Evolutionary conservation across 2,888 invertebrate genomes (phyloP), one percentile per base, ranked within the genome.

Genomic region (Synanthedon myopaeformis): DNA sequence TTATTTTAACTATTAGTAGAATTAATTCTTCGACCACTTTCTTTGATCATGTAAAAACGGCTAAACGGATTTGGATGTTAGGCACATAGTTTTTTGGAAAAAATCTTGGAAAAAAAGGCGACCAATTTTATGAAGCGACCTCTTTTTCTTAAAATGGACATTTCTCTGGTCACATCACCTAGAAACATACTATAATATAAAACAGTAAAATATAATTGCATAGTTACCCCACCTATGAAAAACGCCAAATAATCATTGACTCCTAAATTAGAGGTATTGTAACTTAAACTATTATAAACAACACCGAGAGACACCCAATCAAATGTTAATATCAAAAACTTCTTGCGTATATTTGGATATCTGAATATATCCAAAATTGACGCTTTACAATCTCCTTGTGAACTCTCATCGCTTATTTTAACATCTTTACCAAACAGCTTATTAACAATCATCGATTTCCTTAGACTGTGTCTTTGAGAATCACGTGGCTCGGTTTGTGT

Each of bases 241-340:
- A 92, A 92, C 14, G 91, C 91, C 64, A 91, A 83, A 65, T 91
- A 91, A 71, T 92, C 92, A 61, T 91, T 90, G 48, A 92, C 91
- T 8, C 91, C 92, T 52, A 92, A 82, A 74, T 92, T 92, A 35
- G 91, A 88, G 13, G 91, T 89, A 68, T 92, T 92, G 64, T 91
- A 91, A 61, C 91, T 91, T 52, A 92, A 77, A 54, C 91, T 91
- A 64, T 91, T 92, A 70, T 92, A 92, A 3, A 91, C 91, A 1
- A 92, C 90, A n/a, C 91, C 91, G 54, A 92, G 81, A 42, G 91
- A 89, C 5, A 91, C 89, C 91, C 91, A 92, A 63, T 90, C 90
- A 60, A 91, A 91, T 0, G 91, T 90, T 23, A 92, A 75, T 52
- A 92, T 85, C 28, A 91, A 82, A 60, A 92, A 91, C 65, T 91